Evolutionary conservation across 35 echinoderm and acorn worm genomes (phyloP).

Genomic region (Holothuria glaberrima): DNA sequence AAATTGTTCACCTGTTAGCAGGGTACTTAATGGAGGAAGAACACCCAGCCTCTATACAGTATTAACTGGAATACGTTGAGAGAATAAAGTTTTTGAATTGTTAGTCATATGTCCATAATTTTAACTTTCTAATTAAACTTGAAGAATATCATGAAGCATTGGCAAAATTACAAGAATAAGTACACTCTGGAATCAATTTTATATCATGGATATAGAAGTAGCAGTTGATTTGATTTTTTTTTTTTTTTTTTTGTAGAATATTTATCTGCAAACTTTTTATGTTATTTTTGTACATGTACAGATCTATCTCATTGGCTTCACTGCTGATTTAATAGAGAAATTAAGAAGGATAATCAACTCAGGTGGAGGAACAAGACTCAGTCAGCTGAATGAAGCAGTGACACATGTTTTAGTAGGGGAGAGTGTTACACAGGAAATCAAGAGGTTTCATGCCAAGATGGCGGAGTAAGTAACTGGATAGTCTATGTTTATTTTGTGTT

Average conservation of each 20-base stretch:
- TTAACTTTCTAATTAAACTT: too few relatives aligned
- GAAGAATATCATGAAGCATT: not conserved
- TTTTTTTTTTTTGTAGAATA: too few relatives aligned
- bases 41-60: too few relatives aligned
- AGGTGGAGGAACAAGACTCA: slow-evolving; percentile 92
- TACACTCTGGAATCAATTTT: not conserved
- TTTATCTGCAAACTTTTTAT: not conserved
- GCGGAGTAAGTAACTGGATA: slow-evolving; percentile 1
- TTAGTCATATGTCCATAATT: too few relatives aligned
- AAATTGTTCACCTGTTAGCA: too few relatives aligned
- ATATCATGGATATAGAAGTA: not conserved
- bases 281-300: slow-evolving; percentile 10
- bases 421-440: slow-evolving; percentile 47
- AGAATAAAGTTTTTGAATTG: too few relatives aligned
- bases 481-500: not conserved
- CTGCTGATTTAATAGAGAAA: slow-evolving; percentile 69
- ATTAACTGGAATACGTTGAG: too few relatives aligned
- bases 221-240: too few relatives aligned
- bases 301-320: slow-evolving; percentile 86
- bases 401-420: slow-evolving; percentile 85
- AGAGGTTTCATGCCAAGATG: slow-evolving; percentile 17
- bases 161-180: not conserved
- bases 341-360: slow-evolving; percentile 84
- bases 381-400: slow-evolving; percentile 85
- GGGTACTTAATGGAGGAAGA: too few relatives aligned